These are phyloP conservation scores for Falco peregrinus DNA, from an alignment of 2,797 vertebrate species.

Conservation along the genomic window DNA sequence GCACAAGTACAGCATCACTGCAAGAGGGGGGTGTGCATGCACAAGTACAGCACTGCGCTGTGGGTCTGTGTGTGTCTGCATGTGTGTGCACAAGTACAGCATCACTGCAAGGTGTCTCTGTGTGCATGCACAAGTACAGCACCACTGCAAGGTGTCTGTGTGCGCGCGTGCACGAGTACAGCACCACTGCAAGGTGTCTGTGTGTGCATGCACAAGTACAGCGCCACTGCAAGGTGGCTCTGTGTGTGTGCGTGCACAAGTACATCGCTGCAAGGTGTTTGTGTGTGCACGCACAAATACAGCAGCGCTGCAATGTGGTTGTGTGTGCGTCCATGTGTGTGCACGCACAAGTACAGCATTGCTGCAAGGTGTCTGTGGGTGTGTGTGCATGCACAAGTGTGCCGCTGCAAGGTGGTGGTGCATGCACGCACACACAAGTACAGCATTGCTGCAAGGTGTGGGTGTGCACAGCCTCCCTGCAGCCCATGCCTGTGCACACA, in stretches of 20 bases:
- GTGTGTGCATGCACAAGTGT: accelerated
- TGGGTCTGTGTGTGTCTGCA: too few relatives aligned
- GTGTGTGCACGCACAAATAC: not conserved
- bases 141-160: not conserved
- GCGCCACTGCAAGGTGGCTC: accelerated
- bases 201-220: not conserved
- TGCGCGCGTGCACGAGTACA: not conserved
- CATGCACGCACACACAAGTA: accelerated
- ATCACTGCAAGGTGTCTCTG: not conserved
- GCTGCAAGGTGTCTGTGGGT: not conserved
- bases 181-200: too few relatives aligned
- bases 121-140: not conserved
- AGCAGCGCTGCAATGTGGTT: accelerated
- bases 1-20: not conserved
- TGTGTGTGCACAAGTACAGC: not conserved
- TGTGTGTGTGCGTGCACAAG: not conserved
- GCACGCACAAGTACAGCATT: too few relatives aligned
- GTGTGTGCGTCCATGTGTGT: not conserved
- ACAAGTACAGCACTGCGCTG: too few relatives aligned
- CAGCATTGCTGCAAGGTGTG: accelerated
- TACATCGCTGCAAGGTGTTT: not conserved
- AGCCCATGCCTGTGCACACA: not conserved
- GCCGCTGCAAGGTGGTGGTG: not conserved
- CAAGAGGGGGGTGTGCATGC: not conserved
- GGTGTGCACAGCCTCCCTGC: not conserved